Base-by-base conservation (phyloP, 2,888 invertebrate genomes). In the Smittia aterrima region DNA sequence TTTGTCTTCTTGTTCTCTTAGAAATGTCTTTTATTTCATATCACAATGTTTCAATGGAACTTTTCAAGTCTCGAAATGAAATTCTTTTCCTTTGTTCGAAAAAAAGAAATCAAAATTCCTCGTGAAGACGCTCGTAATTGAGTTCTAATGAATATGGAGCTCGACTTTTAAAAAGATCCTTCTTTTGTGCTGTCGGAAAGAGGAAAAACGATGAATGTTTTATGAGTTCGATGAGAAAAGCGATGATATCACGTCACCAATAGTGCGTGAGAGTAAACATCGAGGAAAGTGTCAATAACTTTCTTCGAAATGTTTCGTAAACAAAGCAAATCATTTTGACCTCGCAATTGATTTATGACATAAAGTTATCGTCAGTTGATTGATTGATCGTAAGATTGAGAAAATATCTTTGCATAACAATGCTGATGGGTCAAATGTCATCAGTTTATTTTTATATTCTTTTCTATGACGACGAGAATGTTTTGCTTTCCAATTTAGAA, bases 221-320 rank as follows among this genome's bases (percentile, higher is more conserved):
- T 58, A 58, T 58, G 22, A 6, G 22, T 9, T 58, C 58, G 58
- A 58, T 58, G 18, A 58, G 18, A n/a, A n/a, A 58, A 58, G 58
- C n/a, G 58, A 58, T 22, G 58, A 58, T 22, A 58, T 6, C 58
- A 22, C 20, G 18, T 22, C n/a, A n/a, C n/a, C n/a, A 58, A 18
- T 20, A 18, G n/a, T 13, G 18, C 58, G 58, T 58, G 58, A 58
- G 58, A 58, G 58, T 18, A 18, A 6, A 18, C 2, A 58, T 13
- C 2, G 7, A 47, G 58, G n/a, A 58, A 20, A 58, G 58, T 58
- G 18, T 58, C 58, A 58, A 58, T 58, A 22, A 58, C n/a, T 18
- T 58, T 58, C 58, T 18, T 58, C 4, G 13, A 47, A 7, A 47
- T 47, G 3, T 7, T 47, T n/a, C 47, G 4, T n/a, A 47, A 47